Evolutionary conservation across 2,888 invertebrate genomes (phyloP).

Genomic region (Iselma pallidipennis): DNA sequence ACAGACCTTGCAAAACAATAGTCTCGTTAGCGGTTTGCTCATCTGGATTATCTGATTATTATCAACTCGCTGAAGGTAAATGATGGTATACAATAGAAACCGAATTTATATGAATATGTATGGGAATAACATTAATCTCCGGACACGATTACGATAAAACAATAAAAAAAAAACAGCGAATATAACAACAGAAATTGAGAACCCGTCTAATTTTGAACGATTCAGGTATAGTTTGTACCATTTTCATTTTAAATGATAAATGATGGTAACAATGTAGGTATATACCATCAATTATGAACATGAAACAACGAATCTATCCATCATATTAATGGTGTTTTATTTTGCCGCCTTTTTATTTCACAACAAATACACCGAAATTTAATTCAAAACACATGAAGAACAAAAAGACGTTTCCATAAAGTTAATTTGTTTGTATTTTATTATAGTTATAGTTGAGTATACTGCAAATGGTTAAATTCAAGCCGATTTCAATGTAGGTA

Average conservation of each 20-base stretch:
- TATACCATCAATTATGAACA: neutral
- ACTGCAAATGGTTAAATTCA: neutral
- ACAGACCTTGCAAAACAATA: neutral
- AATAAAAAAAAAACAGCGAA: too few relatives aligned
- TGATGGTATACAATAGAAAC: neutral
- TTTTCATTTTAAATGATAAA: neutral
- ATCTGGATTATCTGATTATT: neutral
- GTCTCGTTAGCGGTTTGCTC: neutral
- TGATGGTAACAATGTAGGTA: neutral
- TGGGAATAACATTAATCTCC: neutral
- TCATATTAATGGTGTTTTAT: neutral
- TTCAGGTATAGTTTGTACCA: neutral
- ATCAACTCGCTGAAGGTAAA: neutral
- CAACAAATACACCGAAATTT: neutral
- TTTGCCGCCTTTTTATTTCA: neutral
- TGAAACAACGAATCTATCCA: neutral
- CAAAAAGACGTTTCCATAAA: too few relatives aligned
- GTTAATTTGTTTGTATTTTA: neutral
- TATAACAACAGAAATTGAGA: too few relatives aligned
- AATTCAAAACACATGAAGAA: too few relatives aligned
- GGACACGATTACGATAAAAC: neutral
- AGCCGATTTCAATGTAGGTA: neutral
- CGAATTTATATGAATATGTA: neutral
- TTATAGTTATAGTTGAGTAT: neutral
- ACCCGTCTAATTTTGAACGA: neutral